A percentile compares a stretch with the other conserved stretches of the same genome.
Conservation (phyloP, 1,140 invertebrate species). For the Orchesella cincta region DNA sequence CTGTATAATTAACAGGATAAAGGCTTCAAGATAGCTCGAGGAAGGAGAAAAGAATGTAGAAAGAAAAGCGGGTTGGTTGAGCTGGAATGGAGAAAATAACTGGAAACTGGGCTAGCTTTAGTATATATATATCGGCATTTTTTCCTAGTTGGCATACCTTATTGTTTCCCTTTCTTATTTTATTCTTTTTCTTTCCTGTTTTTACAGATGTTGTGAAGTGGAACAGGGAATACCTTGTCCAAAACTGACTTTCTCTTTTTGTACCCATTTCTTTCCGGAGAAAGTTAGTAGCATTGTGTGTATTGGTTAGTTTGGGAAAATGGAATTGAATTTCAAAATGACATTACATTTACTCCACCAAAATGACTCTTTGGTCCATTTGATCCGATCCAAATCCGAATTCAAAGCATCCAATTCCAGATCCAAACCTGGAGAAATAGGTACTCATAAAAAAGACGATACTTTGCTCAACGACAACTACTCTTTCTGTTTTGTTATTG, state of each 20-base stretch:
- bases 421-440: neutral
- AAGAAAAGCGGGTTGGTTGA: too few relatives aligned
- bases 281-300: neutral
- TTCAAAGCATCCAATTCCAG: neutral
- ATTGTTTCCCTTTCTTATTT: too few relatives aligned
- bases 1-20: too few relatives aligned
- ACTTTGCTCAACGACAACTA: neutral
- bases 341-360: neutral
- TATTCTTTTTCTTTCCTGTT: too few relatives aligned
- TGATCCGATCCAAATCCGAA: neutral
- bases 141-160: too few relatives aligned
- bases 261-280: neutral
- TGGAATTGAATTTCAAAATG: slow-evolving; percentile 19
- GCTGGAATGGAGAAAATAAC: too few relatives aligned
- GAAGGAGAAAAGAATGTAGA: too few relatives aligned
- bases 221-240: too few relatives aligned
- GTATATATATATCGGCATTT: too few relatives aligned
- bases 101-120: too few relatives aligned
- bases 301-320: neutral
- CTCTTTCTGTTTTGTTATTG: neutral
- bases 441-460: neutral
- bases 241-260: neutral
- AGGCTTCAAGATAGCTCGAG: too few relatives aligned
- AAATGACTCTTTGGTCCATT: neutral
- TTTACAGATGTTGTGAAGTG: too few relatives aligned